Evolutionary conservation across 2,113 vertebrate species (phyloP).

Genomic region (Pelmatolapia mariae): DNA sequence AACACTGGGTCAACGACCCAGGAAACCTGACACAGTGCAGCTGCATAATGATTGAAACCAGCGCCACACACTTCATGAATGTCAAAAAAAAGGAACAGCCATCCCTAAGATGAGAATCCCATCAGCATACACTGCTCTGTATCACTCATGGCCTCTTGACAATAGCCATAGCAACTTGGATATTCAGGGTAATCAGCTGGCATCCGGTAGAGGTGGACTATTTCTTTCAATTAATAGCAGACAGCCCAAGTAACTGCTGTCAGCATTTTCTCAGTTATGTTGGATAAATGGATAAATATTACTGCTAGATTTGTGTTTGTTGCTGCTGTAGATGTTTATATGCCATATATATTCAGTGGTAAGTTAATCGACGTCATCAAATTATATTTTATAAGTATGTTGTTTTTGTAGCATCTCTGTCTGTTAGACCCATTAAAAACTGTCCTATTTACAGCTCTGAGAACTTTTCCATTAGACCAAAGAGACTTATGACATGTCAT

Average conservation of each 20-base stretch:
- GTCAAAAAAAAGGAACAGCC: too few species aligned
- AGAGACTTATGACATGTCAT: not conserved
- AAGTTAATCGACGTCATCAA: not conserved
- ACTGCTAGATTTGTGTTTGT: not conserved
- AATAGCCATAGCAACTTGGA: too few species aligned
- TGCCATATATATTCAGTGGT: rapidly evolving
- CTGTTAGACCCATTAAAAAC: not conserved
- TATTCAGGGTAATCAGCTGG: too few species aligned
- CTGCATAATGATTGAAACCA: too few species aligned
- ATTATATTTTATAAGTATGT: not conserved
- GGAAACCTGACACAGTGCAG: too few species aligned
- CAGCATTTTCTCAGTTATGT: not conserved
- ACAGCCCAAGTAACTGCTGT: not conserved
- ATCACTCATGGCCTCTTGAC: too few species aligned
- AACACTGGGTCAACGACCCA: too few species aligned
- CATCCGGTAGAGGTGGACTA: not conserved
- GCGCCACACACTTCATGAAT: too few species aligned
- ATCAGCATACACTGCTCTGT: too few species aligned
- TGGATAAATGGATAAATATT: not conserved
- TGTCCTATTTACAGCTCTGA: rapidly evolving
- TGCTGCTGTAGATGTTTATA: not conserved
- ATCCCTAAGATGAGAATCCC: too few species aligned
- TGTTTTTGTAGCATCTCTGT: rapidly evolving
- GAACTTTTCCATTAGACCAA: not conserved
- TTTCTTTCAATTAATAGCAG: not conserved